Conservation (phyloP, 2,113 vertebrate species). For the Callocephalon fimbriatum region DNA sequence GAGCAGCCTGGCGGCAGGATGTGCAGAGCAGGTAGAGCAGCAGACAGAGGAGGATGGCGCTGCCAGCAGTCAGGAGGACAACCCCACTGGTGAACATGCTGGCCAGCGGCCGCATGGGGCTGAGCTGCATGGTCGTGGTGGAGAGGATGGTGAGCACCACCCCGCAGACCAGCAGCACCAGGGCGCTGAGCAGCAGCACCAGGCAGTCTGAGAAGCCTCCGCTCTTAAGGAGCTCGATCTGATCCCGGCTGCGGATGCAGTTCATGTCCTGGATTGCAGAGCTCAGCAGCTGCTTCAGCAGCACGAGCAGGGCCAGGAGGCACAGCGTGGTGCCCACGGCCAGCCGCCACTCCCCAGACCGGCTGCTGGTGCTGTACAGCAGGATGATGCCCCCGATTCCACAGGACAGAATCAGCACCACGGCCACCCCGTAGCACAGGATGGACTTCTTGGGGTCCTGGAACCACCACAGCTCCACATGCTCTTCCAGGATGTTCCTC, state of each 20-base stretch:
- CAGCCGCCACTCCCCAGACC: slow-evolving; percentile 94
- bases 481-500: slow-evolving; percentile 90
- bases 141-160: slow-evolving; percentile 87
- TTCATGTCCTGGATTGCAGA: slow-evolving; percentile 99
- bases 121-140: slow-evolving; percentile 82
- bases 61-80: slow-evolving; percentile 83
- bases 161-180: slow-evolving; percentile 88
- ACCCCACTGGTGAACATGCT: slow-evolving; percentile 93
- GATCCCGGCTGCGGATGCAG: slow-evolving; percentile 88
- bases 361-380: slow-evolving; percentile 93
- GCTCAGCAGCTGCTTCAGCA: slow-evolving; percentile 96
- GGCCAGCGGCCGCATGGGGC: slow-evolving; percentile 75
- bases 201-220: slow-evolving; percentile 89
- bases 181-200: slow-evolving; percentile 86
- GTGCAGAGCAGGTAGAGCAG: slow-evolving; percentile 80
- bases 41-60: slow-evolving; percentile 82
- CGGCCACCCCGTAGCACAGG: slow-evolving; percentile 88
- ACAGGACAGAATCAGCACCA: slow-evolving; percentile 88
- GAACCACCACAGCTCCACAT: slow-evolving; percentile 98
- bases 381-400: slow-evolving; percentile 90
- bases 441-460: slow-evolving; percentile 90
- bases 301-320: slow-evolving; percentile 89
- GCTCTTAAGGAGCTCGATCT: slow-evolving; percentile 91
- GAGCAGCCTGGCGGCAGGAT: slow-evolving; percentile 43
- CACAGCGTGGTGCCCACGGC: slow-evolving; percentile 90